Evolutionary conservation across 2,113 vertebrate genomes (phyloP).

Genomic region (Cettia cetti): DNA sequence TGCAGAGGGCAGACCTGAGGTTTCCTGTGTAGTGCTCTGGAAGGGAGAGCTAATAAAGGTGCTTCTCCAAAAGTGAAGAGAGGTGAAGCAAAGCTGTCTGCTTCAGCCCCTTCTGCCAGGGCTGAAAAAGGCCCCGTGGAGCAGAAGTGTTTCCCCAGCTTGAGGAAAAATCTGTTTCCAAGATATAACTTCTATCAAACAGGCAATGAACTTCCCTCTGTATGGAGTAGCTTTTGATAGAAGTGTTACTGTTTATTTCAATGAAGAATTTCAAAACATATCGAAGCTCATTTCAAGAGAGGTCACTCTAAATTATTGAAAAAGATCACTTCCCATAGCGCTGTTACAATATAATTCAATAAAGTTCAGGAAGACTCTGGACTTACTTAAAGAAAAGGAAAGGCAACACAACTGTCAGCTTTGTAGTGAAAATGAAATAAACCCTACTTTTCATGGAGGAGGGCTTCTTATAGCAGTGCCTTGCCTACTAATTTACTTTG

Average conservation of each 20-base stretch:
- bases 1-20: background rate
- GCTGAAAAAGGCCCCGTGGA: background rate
- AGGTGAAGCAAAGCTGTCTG: background rate
- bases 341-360: background rate
- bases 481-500: slow-evolving; percentile 1
- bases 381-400: slow-evolving; percentile 5
- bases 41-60: background rate
- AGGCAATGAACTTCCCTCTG: background rate
- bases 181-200: background rate
- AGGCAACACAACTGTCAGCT: background rate
- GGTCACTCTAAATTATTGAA: background rate
- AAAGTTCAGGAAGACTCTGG: background rate
- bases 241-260: background rate
- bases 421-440: slow-evolving; percentile 32
- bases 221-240: background rate
- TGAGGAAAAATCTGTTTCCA: background rate
- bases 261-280: background rate
- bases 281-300: background rate
- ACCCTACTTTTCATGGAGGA: background rate
- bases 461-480: background rate
- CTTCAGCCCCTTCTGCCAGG: background rate
- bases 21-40: background rate
- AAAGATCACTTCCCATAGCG: background rate
- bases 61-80: background rate
- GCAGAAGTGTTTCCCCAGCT: background rate